A percentile compares a stretch with the other conserved stretches of the same genome.
Conservation (phyloP, 2,797 vertebrate species). For the Sebastolobus altivelis region DNA sequence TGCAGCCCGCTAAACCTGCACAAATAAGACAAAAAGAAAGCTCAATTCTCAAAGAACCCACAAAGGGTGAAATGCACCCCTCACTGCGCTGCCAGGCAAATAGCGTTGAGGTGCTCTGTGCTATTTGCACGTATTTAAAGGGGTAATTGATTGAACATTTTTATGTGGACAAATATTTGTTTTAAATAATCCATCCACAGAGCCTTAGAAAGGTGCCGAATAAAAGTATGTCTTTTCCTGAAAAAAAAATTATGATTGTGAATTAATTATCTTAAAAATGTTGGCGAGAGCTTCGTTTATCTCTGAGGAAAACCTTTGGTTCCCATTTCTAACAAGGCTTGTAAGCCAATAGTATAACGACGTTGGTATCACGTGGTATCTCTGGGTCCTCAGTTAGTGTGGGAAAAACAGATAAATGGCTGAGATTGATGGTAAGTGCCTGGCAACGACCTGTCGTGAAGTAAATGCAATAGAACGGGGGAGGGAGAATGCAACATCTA, state of each 20-base stretch:
- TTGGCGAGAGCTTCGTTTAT: too few relatives aligned
- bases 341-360: neutral
- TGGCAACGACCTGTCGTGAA: too few relatives aligned
- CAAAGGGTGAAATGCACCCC: neutral
- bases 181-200: neutral
- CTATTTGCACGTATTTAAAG: neutral
- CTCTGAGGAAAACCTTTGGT: neutral
- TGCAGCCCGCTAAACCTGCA: neutral
- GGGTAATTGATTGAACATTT: too few relatives aligned
- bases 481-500: too few relatives aligned
- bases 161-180: too few relatives aligned
- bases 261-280: neutral
- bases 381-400: neutral
- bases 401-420: too few relatives aligned
- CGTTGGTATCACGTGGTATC: neutral
- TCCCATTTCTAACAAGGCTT: neutral
- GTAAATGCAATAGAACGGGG: too few relatives aligned
- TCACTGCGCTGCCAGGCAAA: neutral
- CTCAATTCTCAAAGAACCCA: neutral
- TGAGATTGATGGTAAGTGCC: too few relatives aligned
- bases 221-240: neutral
- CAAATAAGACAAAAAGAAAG: neutral
- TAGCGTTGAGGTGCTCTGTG: fast-evolving
- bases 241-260: neutral
- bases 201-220: neutral